Percentiles rank a stretch among this genome's conserved stretches.
Conservation (phyloP, 2,888 invertebrate genomes). For the Agrotis clavis region DNA sequence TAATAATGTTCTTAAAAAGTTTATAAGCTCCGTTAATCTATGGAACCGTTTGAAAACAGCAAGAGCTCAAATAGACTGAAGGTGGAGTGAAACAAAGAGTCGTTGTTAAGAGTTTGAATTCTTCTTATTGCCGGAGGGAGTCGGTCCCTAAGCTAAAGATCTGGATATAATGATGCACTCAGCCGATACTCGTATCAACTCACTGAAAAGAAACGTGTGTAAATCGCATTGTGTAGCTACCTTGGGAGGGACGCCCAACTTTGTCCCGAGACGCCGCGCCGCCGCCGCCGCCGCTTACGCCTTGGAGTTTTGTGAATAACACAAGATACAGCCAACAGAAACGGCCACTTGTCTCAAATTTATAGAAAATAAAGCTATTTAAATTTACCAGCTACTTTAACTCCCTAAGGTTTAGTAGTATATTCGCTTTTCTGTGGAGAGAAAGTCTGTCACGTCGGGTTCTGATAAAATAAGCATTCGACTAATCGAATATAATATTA, state of each 20-base stretch:
- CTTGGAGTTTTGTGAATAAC: constrained; percentile 49
- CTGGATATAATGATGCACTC: constrained; percentile 50
- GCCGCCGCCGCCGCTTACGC: constrained; percentile 19
- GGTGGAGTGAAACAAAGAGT: constrained; percentile 45
- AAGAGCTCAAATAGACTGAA: constrained; percentile 15
- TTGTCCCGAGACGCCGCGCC: constrained; percentile 31
- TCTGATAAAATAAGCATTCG: constrained; percentile 60
- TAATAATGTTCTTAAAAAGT: constrained; percentile 57
- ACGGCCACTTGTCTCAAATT: constrained; percentile 40
- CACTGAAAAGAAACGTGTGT: constrained; percentile 49
- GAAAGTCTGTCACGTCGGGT: constrained; percentile 17
- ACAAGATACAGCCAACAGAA: constrained; percentile 37
- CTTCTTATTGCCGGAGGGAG: constrained; percentile 31
- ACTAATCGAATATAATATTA: constrained; percentile 54
- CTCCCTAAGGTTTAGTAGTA: constrained; percentile 27
- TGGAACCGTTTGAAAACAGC: constrained; percentile 29
- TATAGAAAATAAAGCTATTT: constrained; percentile 39
- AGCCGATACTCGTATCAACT: constrained; percentile 41
- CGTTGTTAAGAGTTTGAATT: constrained; percentile 41
- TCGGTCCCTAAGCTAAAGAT: constrained; percentile 28
- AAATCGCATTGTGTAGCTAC: constrained; percentile 53
- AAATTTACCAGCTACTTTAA: constrained; percentile 34
- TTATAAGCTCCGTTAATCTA: constrained; percentile 49
- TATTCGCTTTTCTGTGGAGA: constrained; percentile 46
- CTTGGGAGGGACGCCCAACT: constrained; percentile 48